Conservation (phyloP, 2,797 vertebrate species). For the Gadopsis bispinosus region DNA sequence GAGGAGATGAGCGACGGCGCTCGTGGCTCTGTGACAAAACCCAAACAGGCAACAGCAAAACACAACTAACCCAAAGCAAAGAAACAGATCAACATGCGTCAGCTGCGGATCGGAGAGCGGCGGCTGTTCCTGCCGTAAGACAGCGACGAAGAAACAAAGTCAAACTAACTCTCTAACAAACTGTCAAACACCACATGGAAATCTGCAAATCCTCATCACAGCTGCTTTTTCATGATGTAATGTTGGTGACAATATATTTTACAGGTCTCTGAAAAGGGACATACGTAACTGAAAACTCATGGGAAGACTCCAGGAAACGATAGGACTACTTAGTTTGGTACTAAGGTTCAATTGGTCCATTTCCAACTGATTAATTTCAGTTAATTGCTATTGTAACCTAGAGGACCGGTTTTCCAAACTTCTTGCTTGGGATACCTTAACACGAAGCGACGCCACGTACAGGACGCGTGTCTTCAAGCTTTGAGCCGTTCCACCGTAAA, state of each 20-base stretch:
- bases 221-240: neutral
- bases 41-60: constrained; percentile 11
- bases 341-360: neutral
- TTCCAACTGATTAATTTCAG: neutral
- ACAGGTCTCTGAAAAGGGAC: too few species aligned
- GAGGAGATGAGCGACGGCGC: constrained; percentile 28
- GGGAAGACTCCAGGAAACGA: neutral
- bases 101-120: too few species aligned
- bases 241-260: neutral
- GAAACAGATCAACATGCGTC: neutral
- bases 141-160: neutral
- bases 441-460: too few species aligned
- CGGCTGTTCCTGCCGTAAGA: neutral
- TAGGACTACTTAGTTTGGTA: neutral
- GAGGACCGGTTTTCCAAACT: neutral
- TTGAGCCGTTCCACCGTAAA: neutral
- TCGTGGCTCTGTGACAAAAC: constrained; percentile 5
- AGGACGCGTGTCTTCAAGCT: neutral
- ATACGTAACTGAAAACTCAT: neutral
- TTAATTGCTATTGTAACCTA: neutral
- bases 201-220: neutral
- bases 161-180: neutral
- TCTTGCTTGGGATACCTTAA: neutral
- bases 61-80: neutral
- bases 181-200: neutral